Base-by-base conservation (phyloP, 2,113 vertebrate species). In the Scytalopus superciliaris region DNA sequence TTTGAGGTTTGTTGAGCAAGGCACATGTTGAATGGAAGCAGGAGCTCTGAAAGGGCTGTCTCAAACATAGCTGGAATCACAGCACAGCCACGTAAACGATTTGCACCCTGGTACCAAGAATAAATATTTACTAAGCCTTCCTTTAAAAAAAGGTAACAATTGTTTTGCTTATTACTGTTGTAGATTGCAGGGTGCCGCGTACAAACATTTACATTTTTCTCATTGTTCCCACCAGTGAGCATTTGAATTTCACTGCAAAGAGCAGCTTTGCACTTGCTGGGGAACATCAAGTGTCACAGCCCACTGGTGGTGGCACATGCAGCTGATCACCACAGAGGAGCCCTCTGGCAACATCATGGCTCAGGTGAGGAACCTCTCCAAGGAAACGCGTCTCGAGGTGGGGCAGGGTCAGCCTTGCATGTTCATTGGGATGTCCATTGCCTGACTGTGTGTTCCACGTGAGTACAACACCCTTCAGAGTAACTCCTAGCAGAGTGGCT, bases 121-220 rank as follows among this genome's bases (percentile, higher is more conserved):
- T 82, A 93, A 90, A 90, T 93, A 94, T 85, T 90, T 96, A 85
- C 69, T 69, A 90, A 88, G 39, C 45, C 40, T 88, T 87, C 55
- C 47, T 77, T 84, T 21, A 90, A 70, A 70, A 88, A 88, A 90
- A 85, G 33, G 33, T 39, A 52, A 66, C 50, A 83, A 75, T 78
- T 66, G 45, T 85, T 89, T 86, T 88, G 27, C 75, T 91, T 82
- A 86, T 91, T 66, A 42, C 37, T 74, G 11, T 17, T 39, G 40
- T 52, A 93, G 95, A 84, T 75, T 74, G 80, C 75, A 74, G 88
- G 87, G 90, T 83, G 50, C 39, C 5, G 1, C 63, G 15, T 67
- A 69, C 59, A 86, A 91, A 86, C 47, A 74, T 93, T 89, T 69
- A 83, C 63, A 77, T 92, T 92, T 93, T 93, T 84, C 52, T 82